These are phyloP conservation scores for Platysternon megacephalum DNA, from an alignment of 2,113 vertebrate genomes.

Conservation along the genomic window DNA sequence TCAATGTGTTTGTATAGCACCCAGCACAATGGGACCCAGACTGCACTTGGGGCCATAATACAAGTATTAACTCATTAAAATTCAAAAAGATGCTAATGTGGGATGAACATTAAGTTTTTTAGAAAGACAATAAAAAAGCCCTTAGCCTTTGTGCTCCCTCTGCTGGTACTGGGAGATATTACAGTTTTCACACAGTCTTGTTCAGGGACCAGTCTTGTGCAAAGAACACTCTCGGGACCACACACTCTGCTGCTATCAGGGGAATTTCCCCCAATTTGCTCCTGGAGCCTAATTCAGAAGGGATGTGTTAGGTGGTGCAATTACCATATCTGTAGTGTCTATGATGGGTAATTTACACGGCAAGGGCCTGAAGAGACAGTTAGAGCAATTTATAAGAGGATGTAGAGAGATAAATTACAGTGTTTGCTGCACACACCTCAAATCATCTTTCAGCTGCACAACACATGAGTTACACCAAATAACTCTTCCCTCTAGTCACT, in stretches of 20 bases:
- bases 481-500: neutral
- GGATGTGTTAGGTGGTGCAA: neutral
- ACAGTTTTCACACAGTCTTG: neutral
- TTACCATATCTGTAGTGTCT: neutral
- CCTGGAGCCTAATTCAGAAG: neutral
- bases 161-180: neutral
- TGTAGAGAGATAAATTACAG: neutral
- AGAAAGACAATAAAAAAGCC: neutral
- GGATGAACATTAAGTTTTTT: neutral
- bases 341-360: neutral
- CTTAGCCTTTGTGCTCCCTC: neutral
- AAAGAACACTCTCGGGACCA: neutral
- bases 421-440: neutral
- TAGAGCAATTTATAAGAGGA: neutral
- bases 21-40: neutral
- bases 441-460: neutral
- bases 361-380: neutral
- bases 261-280: neutral
- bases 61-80: neutral
- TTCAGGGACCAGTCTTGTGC: neutral
- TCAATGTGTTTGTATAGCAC: neutral
- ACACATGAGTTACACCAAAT: neutral
- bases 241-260: no score
- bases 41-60: neutral
- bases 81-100: neutral